These are phyloP conservation scores for Opisthocomus hoazin DNA, from an alignment of 2,113 vertebrate genomes.

Conservation along the genomic window DNA sequence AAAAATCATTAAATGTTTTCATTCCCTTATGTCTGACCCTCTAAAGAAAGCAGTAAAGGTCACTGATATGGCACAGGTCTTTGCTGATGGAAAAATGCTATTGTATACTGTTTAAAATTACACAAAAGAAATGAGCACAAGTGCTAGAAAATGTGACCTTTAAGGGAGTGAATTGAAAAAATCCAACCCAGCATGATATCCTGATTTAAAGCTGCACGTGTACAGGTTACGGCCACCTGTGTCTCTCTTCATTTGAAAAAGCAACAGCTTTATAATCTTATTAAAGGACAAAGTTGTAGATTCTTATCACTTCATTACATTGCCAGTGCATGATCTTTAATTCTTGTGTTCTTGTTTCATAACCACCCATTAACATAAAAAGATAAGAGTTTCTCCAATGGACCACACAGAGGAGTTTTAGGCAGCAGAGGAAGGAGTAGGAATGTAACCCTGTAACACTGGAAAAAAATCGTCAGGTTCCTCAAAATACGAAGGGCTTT, in stretches of 20 bases:
- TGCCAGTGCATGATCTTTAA: neutral
- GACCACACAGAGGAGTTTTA: neutral
- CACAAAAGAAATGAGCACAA: neutral
- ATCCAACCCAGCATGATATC: neutral
- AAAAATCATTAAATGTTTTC: neutral
- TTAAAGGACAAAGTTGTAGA: neutral
- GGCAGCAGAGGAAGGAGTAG: neutral
- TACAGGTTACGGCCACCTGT: neutral
- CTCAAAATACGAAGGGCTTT: accelerated
- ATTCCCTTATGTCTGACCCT: neutral
- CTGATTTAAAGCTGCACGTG: neutral
- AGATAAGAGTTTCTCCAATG: neutral
- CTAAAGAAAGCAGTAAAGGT: neutral
- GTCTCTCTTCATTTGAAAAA: neutral
- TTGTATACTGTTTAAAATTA: neutral
- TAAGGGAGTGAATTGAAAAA: neutral
- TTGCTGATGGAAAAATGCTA: neutral
- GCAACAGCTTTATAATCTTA: neutral
- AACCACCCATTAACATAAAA: neutral
- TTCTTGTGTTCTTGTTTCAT: neutral
- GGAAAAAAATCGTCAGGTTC: neutral
- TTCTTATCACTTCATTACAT: neutral
- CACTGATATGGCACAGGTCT: neutral
- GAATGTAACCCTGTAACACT: neutral
- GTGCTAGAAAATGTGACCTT: neutral